Base-by-base conservation (phyloP, 2,888 invertebrate genomes). In the Andrena praecox region DNA sequence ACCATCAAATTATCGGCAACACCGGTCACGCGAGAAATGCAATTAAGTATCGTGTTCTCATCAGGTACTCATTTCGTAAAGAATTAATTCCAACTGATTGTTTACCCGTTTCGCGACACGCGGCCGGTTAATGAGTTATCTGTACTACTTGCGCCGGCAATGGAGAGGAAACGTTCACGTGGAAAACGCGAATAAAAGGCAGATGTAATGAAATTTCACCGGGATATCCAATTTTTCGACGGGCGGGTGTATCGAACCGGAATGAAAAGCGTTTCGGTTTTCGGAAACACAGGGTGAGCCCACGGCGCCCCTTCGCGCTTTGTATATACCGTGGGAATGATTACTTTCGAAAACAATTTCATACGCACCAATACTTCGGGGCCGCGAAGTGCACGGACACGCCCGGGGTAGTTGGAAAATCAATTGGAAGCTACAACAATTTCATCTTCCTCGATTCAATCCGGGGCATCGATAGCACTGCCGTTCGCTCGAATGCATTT, bases 361-460 rank as follows among this genome's bases (percentile, higher is more conserved):
- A 56, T 16, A 52, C 8, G 29, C 50, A 16, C 33, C 35, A 20
- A 29, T 48, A 60, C 12, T 0, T 42, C 42, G 6, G 33, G 8
- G 6, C 2, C 50, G 31, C 2, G 24, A 31, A 69, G 59, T 42
- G 29, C 56, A 54, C 31, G 12, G 27, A 31, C 16, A 42, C 33
- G 27, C 29, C 31, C 64, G 24, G 56, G 64, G 35, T 71, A 54
- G 29, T 67, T 59, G 24, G 64, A 33, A 64, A 76, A 63, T 75
- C 81, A 72, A 72, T 81, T 54, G 59, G 52, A 52, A 33, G 59
- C 42, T 72, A 77, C 76, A 69, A 63, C 64, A 72, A 68, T 77
- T 77, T 64, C 67, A 68, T 76, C 54, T 69, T 31, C 20, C 35
- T 50, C 29, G 69, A 68, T 77, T 64, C 35, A 69, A 77, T 82